These are phyloP conservation scores for Manduca sexta DNA, from an alignment of 1,140 invertebrate species.

Conservation along the genomic window DNA sequence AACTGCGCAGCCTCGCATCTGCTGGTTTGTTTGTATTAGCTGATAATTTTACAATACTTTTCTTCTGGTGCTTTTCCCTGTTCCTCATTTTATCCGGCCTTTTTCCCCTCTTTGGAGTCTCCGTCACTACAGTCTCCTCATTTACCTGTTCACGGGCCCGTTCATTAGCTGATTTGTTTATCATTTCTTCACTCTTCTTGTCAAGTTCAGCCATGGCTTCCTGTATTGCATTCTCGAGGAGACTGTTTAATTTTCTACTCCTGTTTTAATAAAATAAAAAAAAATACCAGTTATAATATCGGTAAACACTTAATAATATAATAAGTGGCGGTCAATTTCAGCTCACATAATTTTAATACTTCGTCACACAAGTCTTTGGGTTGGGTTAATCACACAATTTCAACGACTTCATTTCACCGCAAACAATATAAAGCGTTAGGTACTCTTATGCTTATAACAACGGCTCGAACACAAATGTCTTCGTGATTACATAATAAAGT, in stretches of 20 bases:
- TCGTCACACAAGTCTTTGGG: slow-evolving; percentile 29
- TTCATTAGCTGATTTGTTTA: slow-evolving; percentile 1
- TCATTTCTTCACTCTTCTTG: slow-evolving; percentile 57
- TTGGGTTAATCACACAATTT: slow-evolving; percentile 53
- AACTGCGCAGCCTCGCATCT: slow-evolving; percentile 42
- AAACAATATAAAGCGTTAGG: not conserved
- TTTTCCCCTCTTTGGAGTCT: slow-evolving; percentile 29
- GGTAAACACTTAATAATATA: not conserved
- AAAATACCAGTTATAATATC: slow-evolving; percentile 2
- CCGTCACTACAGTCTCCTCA: not conserved
- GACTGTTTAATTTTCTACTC: slow-evolving; percentile 91
- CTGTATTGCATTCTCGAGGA: slow-evolving; percentile 91
- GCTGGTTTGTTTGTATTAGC: slow-evolving; percentile 14
- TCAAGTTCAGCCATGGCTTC: slow-evolving; percentile 91
- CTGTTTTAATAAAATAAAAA: slow-evolving; percentile 64
- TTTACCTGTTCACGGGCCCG: slow-evolving; percentile 1
- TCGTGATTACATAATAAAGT: not conserved
- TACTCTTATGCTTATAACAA: not conserved
- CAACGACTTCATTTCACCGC: not conserved
- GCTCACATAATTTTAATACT: not conserved
- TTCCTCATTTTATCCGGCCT: slow-evolving; percentile 34
- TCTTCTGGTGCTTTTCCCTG: slow-evolving; percentile 34
- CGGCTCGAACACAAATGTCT: not conserved
- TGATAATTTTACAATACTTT: slow-evolving; percentile 32
- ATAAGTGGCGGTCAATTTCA: not conserved